Base-by-base conservation (phyloP, 2,888 invertebrate genomes). In the Atethmia centrago region DNA sequence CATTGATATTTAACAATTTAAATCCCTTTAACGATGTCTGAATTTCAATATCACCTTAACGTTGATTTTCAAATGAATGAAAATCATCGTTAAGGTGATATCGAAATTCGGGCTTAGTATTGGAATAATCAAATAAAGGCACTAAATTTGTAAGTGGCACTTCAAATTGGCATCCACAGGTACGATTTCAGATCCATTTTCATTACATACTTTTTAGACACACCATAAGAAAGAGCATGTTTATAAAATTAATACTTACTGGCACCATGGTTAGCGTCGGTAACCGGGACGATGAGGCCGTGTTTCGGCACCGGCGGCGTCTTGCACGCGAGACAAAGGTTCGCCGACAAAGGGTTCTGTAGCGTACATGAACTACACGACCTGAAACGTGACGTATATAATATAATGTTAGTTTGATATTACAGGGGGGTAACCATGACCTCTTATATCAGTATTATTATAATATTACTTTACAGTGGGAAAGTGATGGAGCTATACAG, bases 301-400 rank as follows among this genome's bases (percentile, higher is more conserved):
- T 95, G 96, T 51, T 93, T 93, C 42, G 96, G 96, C 31, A 96
- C 96, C 0, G 96, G 96, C n/a, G 96, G 96, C 0, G 98, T 97
- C 92, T 98, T 98, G 91, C 98, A 98, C 21, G 98, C 98, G 72
- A 98, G 97, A 90, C 98, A 98, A 61, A 96, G 89, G 51, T 95
- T 96, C 55, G 97, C 97, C 0, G 97, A 97, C 7, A 98, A 90
- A 0, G 98, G 98, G 93, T 98, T 98, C 87, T 98, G 98, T 4
- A 99, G 94, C 0, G 99, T 99, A 87, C 98, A 98, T 56, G 98
- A 97, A 51, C 97, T 96, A 91, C 99, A 99, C 0, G 98, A 97
- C 91, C 97, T 97, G 87, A 77, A 79, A 86, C 21, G 31, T 53
- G 28, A 16, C 14, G 5, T 7, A 25, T 56, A 28, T 31, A 5